Base-by-base conservation (phyloP, 2,113 vertebrate genomes). In the Pelusios castaneus region DNA sequence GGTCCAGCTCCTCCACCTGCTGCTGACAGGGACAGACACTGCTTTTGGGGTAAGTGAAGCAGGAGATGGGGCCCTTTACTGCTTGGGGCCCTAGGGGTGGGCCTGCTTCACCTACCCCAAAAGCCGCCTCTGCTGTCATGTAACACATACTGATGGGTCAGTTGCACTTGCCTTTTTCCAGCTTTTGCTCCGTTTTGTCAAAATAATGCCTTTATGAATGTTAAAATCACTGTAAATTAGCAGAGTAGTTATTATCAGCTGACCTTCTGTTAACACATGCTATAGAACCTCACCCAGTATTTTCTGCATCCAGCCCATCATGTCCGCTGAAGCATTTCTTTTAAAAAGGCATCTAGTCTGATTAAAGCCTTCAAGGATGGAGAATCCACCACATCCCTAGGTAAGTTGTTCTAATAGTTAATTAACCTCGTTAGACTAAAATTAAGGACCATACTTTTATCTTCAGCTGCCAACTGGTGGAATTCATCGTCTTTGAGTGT, bases 361-460 rank as follows among this genome's bases (percentile, higher is more conserved):
- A 38, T n/a, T 22, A 22, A 92, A 81, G n/a, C 6, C 1, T 85
- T 70, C 54, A 92, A 81, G 52, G 0, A 7, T 78, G 55, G 12
- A 81, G 6, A 70, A 76, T 4, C 13, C 10, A 12, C 0, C 0
- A 92, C 6, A 52, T 1, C 58, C 21, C 7, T 75, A 14, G 12
- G 83, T 70, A 17, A 19, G 80, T 87, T 91, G 83, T 91, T 29
- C 4, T 8, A 60, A 9, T 70, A 82, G 21, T 91, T 60, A 41
- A 51, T 91, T 51, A 84, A 49, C 3, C 8, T 92, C 3, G 21
- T 2, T 89, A 45, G 47, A 47, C 47, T 47, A 47, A 47, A 47
- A 47, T 10, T 47, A 47, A 47, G 47, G 47, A 47, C 6, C 7
- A 10, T 47, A 47, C 47, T 47, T 47, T 47, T 87, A 84, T 55